phyloP scores from a whole-genome alignment of 2,888 invertebrate genomes.

The Phymatocera aterrima region DNA sequence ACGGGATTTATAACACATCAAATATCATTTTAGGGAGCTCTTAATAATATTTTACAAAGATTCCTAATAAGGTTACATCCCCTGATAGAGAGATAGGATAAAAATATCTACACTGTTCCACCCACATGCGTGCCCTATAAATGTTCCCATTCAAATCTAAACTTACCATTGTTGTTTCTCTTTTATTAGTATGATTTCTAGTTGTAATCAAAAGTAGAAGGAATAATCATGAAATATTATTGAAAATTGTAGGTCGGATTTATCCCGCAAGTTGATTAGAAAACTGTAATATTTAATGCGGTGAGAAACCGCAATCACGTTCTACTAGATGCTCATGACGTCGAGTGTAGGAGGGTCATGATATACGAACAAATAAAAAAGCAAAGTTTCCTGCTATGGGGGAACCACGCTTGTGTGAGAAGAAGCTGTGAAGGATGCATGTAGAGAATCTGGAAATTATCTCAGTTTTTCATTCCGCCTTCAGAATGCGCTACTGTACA shows the following conservation, averaged over 20 bases:
- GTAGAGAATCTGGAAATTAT: neutral
- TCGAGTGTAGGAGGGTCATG: too few species aligned
- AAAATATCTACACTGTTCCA: constrained; percentile 4
- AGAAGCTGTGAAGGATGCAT: too few species aligned
- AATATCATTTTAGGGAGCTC: neutral
- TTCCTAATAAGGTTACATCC: constrained; percentile 36
- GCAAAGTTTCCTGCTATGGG: neutral
- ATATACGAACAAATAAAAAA: neutral
- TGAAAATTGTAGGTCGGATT: neutral
- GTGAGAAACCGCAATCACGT: neutral
- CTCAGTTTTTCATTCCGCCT: constrained; percentile 10
- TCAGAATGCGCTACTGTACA: constrained; percentile 14
- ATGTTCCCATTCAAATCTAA: neutral
- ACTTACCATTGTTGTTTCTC: constrained; percentile 36
- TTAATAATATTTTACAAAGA: neutral
- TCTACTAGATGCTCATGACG: neutral
- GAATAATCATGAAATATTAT: neutral
- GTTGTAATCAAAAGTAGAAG: neutral
- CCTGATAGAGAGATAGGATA: constrained; percentile 11
- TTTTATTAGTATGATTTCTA: too few species aligned
- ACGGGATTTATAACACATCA: neutral
- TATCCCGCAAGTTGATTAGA: neutral
- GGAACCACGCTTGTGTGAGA: neutral
- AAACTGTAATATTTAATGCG: neutral
- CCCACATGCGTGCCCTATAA: neutral